Percentiles rank a stretch among this genome's conserved stretches.
Conservation (phyloP, 2,888 invertebrate genomes). For the Epinotia ramella region DNA sequence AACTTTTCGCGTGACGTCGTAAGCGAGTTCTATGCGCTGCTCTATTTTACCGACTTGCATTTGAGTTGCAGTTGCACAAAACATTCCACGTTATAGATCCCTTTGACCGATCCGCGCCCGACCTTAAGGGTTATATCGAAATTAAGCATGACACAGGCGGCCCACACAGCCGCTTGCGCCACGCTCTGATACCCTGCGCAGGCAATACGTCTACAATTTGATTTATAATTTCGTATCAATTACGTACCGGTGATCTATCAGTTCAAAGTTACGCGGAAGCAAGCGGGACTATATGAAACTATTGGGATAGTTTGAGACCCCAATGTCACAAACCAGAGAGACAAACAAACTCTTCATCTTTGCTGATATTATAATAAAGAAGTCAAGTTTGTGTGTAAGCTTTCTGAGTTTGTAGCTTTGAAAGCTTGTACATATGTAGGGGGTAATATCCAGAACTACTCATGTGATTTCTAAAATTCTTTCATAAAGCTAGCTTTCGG, state of each 20-base stretch:
- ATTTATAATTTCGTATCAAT: conserved; percentile 23
- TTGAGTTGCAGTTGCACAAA: conserved; percentile 7
- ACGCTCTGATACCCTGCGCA: conserved; percentile 48
- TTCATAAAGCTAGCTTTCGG: too few species aligned
- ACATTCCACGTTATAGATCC: conserved; percentile 4
- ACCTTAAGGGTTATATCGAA: conserved; percentile 48
- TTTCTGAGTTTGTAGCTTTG: too few species aligned
- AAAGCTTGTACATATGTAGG: too few species aligned
- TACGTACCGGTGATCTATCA: background rate
- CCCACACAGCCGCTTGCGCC: conserved; percentile 38
- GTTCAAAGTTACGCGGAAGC: too few species aligned
- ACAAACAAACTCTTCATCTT: too few species aligned
- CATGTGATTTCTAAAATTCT: too few species aligned
- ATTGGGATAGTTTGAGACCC: too few species aligned
- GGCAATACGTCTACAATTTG: conserved; percentile 29
- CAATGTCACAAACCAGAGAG: too few species aligned
- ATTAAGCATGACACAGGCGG: conserved; percentile 53
- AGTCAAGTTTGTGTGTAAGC: too few species aligned
- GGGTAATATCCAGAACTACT: too few species aligned
- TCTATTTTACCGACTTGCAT: background rate
- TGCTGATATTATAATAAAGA: too few species aligned
- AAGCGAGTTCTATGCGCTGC: background rate
- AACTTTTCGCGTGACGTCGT: background rate
- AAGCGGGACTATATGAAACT: too few species aligned
- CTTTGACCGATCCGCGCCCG: conserved; percentile 21